These are phyloP conservation scores for Ctenopoma multispine DNA, from an alignment of 2,797 vertebrate genomes.

Conservation along the genomic window DNA sequence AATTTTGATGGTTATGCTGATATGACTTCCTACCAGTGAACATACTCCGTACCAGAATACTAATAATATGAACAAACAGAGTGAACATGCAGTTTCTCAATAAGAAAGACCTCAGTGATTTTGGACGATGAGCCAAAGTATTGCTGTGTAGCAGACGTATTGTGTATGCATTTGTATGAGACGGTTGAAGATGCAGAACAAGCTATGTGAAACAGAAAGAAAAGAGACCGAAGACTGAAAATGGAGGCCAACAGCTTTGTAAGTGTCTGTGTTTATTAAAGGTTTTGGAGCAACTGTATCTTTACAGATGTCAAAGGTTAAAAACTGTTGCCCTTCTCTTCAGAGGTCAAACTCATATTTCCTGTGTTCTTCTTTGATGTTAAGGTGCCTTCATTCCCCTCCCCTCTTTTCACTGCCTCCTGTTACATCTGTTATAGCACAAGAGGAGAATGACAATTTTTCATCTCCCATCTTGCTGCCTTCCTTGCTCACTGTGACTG, in stretches of 20 bases:
- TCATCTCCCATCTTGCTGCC: slow-evolving; percentile 54
- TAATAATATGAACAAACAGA: slow-evolving; percentile 52
- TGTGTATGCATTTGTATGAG: slow-evolving; percentile 32
- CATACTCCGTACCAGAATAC: slow-evolving; percentile 50
- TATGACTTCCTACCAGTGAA: slow-evolving; percentile 58
- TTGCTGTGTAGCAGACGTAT: slow-evolving; percentile 19
- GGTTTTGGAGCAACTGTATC: slow-evolving; percentile 60
- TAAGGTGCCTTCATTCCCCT: slow-evolving; percentile 2
- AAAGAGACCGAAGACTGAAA: slow-evolving; percentile 2
- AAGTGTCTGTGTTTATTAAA: slow-evolving; percentile 28
- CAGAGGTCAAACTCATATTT: slow-evolving; percentile 74
- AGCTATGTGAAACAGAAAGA: slow-evolving; percentile 15
- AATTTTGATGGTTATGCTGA: slow-evolving; percentile 62
- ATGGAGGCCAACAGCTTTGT: slow-evolving; percentile 5
- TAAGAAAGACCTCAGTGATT: slow-evolving; percentile 33
- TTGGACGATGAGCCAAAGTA: slow-evolving; percentile 18
- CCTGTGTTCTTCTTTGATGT: slow-evolving; percentile 67
- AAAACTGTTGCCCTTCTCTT: slow-evolving; percentile 43
- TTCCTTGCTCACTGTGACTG: slow-evolving; percentile 27
- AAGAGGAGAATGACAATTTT: slow-evolving; percentile 55
- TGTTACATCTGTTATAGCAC: slow-evolving; percentile 40
- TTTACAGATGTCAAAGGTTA: slow-evolving; percentile 77
- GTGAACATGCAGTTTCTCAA: slow-evolving; percentile 48
- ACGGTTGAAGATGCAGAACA: slow-evolving; percentile 17
- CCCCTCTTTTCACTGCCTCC: slow-evolving; percentile 22